Percentiles rank a stretch among this genome's conserved stretches.
These are phyloP conservation scores for Axinella damicornis DNA, from an alignment of 37 sponge, comb jelly and placozoan genomes.

Conservation along the genomic window DNA sequence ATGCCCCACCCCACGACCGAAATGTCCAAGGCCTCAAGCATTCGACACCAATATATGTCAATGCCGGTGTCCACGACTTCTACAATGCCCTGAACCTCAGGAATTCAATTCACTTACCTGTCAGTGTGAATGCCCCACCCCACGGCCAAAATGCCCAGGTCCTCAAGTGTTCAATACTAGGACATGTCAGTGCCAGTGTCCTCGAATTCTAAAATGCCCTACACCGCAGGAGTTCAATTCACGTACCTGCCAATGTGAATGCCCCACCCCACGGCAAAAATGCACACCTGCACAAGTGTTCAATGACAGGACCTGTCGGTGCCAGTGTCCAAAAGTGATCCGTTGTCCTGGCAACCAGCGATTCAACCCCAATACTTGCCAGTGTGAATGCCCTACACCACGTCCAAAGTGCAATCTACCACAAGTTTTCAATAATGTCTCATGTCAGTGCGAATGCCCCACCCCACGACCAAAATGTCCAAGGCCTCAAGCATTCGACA, in stretches of 20 bases:
- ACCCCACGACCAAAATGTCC: conserved; percentile 1
- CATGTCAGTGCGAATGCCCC: conserved; percentile 37
- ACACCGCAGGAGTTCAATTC: conserved; percentile 2
- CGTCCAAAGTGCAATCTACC: background rate
- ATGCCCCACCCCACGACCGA: conserved; percentile 12
- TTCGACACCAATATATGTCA: background rate
- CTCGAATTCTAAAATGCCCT: background rate
- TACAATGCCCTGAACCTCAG: background rate
- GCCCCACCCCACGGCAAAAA: background rate
- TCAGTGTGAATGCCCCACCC: conserved; percentile 47
- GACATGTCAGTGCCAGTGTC: conserved; percentile 40
- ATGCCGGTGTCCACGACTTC: background rate
- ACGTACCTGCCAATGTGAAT: conserved; percentile 48
- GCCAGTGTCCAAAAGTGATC: background rate
- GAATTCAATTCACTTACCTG: conserved; percentile 17
- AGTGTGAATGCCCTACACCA: conserved; percentile 27
- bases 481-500: background rate
- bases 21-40: conserved; percentile 22
- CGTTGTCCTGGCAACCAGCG: background rate
- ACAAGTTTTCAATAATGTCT: background rate
- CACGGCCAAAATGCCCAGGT: background rate
- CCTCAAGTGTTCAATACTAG: conserved; percentile 15
- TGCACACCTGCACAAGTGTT: conserved; percentile 3
- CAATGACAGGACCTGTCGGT: too few relatives aligned
- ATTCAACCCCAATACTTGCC: conserved; percentile 9